Conservation (phyloP, 2,888 invertebrate genomes). For the Agrilus mali region DNA sequence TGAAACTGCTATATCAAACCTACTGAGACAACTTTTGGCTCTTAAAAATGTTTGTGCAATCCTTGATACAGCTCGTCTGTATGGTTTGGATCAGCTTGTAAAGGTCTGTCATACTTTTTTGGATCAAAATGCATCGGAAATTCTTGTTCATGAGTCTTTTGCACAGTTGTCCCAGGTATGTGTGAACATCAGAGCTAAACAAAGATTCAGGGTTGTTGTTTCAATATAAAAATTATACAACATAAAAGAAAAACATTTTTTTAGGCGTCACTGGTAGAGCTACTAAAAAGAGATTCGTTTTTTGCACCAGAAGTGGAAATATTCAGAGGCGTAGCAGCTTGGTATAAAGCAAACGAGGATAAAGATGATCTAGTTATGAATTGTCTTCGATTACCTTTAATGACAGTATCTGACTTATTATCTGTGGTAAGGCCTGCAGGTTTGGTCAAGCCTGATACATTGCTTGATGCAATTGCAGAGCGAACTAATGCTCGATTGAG, state of each 20-base stretch:
- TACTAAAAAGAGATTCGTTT: conserved; percentile 87
- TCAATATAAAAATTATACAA: background rate
- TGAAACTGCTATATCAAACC: conserved; percentile 86
- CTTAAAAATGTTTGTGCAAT: conserved; percentile 89
- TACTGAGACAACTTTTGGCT: conserved; percentile 76
- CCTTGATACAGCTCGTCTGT: conserved; percentile 77
- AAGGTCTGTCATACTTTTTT: conserved; percentile 81
- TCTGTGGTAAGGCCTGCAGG: conserved; percentile 79
- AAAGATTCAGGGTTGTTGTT: too few relatives aligned
- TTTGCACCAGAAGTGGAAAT: conserved; percentile 94
- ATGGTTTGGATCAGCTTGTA: conserved; percentile 51
- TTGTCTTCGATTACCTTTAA: conserved; percentile 70
- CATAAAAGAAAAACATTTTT: conserved; percentile 12
- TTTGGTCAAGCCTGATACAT: conserved; percentile 75
- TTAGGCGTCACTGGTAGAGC: conserved; percentile 66
- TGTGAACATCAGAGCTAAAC: too few relatives aligned
- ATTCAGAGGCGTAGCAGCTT: conserved; percentile 76
- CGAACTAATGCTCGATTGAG: conserved; percentile 67
- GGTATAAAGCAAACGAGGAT: conserved; percentile 69
- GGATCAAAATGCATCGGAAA: conserved; percentile 77
- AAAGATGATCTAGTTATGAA: conserved; percentile 35
- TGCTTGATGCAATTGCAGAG: conserved; percentile 89
- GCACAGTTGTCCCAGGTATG: conserved; percentile 69
- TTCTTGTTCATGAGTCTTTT: conserved; percentile 77
- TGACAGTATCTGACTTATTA: conserved; percentile 77